Conservation (phyloP, 2,888 invertebrate genomes). For the Ellobium chinense region DNA sequence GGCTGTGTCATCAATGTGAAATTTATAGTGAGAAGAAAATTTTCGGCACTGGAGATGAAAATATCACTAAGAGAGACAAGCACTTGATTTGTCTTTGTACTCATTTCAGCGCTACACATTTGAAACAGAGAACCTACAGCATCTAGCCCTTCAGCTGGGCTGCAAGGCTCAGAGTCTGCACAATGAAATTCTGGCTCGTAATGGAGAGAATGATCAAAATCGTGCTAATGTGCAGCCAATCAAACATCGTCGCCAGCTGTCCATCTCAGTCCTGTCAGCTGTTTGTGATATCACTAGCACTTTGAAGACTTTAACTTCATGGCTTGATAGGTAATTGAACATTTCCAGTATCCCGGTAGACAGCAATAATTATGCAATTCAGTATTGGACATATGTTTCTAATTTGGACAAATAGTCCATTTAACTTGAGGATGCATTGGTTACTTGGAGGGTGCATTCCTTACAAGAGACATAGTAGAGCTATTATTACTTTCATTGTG, state of each 20-base stretch:
- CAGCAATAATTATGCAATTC: too few species aligned
- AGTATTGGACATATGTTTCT: too few species aligned
- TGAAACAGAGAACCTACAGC: slow-evolving; percentile 94
- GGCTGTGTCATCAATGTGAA: too few species aligned
- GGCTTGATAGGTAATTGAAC: slow-evolving; percentile 95
- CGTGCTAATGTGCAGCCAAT: slow-evolving; percentile 61
- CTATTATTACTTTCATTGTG: too few species aligned
- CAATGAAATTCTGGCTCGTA: slow-evolving; percentile 82
- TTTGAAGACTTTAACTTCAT: slow-evolving; percentile 92
- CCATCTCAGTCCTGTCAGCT: slow-evolving; percentile 84
- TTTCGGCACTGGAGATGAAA: too few species aligned
- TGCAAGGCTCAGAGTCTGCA: slow-evolving; percentile 89
- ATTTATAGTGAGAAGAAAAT: too few species aligned
- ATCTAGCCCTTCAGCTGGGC: slow-evolving; percentile 90
- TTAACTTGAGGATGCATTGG: too few species aligned
- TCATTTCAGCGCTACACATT: slow-evolving; percentile 93
- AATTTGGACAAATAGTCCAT: too few species aligned
- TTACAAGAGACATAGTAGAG: too few species aligned
- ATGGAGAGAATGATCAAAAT: slow-evolving; percentile 80
- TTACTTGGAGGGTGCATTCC: too few species aligned
- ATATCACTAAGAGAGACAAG: too few species aligned
- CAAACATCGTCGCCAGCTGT: slow-evolving; percentile 52
- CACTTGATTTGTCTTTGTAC: slow-evolving; percentile 34
- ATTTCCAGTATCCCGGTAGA: too few species aligned
- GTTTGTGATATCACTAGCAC: slow-evolving; percentile 91